These are phyloP conservation scores for Hirundichthys speculiger DNA, from an alignment of 2,113 vertebrate genomes.

Conservation along the genomic window DNA sequence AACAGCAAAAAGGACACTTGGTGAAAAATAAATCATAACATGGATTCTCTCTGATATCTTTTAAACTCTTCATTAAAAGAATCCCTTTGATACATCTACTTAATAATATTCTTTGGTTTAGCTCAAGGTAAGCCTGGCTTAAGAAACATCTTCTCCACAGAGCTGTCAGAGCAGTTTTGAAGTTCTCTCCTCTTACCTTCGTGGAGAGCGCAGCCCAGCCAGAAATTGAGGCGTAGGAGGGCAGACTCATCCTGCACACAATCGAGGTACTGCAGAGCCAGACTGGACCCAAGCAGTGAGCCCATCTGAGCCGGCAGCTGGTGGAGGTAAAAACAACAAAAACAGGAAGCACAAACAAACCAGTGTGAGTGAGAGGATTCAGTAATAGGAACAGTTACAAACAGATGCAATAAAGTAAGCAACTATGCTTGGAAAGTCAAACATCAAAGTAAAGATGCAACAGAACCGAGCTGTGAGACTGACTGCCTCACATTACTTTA, in stretches of 20 bases:
- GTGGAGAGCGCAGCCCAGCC: slow-evolving; percentile 88
- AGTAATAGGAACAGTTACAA: neutral
- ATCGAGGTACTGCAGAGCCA: slow-evolving; percentile 91
- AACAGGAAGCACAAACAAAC: neutral
- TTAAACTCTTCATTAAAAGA: slow-evolving; percentile 16
- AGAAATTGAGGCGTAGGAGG: slow-evolving; percentile 89
- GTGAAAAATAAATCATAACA: neutral
- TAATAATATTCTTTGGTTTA: slow-evolving; percentile 31
- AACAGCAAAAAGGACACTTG: slow-evolving; percentile 27
- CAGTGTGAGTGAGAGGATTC: neutral
- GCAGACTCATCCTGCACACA: slow-evolving; percentile 88
- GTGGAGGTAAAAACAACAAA: slow-evolving; percentile 27
- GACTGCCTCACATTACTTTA: slow-evolving; percentile 3
- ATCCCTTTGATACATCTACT: slow-evolving; percentile 45
- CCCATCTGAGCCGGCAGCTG: slow-evolving; percentile 95
- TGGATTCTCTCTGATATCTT: neutral
- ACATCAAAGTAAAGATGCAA: slow-evolving; percentile 5
- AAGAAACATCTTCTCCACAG: slow-evolving; percentile 4
- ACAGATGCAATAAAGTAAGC: neutral
- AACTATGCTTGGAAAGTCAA: neutral
- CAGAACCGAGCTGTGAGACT: neutral
- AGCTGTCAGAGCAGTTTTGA: slow-evolving; percentile 17
- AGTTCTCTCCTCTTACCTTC: slow-evolving; percentile 83
- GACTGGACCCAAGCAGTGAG: slow-evolving; percentile 86
- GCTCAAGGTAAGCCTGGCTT: slow-evolving; percentile 40